phyloP scores from a whole-genome alignment of 2,888 invertebrate genomes.

The Ephialtes manifestator region DNA sequence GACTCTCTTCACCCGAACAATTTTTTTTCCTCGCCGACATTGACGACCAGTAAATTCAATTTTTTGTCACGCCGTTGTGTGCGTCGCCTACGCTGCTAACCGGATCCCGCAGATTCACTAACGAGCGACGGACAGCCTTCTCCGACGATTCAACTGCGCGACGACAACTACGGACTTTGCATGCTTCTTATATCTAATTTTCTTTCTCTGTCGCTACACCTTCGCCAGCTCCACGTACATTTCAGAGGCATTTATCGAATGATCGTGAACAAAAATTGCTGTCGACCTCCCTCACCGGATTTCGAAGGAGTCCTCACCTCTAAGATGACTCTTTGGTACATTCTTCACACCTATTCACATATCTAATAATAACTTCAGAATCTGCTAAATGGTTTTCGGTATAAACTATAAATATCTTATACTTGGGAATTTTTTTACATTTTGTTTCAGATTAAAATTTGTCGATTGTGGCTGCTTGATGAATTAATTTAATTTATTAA shows the following conservation, averaged over 20 bases:
- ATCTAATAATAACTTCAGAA: not conserved
- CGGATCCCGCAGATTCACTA: conserved; percentile 43
- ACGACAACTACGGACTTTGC: conserved; percentile 16
- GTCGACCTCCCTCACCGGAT: conserved; percentile 1
- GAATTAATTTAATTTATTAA: no score
- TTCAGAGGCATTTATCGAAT: conserved; percentile 18
- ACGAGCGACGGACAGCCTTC: conserved; percentile 42
- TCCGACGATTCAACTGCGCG: conserved; percentile 17
- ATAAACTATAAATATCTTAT: no score
- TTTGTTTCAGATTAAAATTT: no score
- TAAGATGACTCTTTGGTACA: not conserved
- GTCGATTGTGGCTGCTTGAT: no score
- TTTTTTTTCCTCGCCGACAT: conserved; percentile 50
- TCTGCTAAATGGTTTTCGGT: not conserved
- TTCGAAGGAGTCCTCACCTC: conserved; percentile 62
- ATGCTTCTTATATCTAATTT: conserved; percentile 55
- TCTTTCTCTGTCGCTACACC: conserved; percentile 18
- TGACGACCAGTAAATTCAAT: conserved; percentile 66
- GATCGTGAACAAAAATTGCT: conserved; percentile 22
- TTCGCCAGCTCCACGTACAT: conserved; percentile 24
- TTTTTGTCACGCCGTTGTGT: conserved; percentile 53
- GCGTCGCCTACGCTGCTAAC: conserved; percentile 54
- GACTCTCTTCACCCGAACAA: conserved; percentile 2
- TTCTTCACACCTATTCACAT: not conserved
- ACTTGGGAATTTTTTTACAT: no score